Evolutionary conservation across 2,888 invertebrate genomes (phyloP).

Genomic region (Agrilus biguttatus): DNA sequence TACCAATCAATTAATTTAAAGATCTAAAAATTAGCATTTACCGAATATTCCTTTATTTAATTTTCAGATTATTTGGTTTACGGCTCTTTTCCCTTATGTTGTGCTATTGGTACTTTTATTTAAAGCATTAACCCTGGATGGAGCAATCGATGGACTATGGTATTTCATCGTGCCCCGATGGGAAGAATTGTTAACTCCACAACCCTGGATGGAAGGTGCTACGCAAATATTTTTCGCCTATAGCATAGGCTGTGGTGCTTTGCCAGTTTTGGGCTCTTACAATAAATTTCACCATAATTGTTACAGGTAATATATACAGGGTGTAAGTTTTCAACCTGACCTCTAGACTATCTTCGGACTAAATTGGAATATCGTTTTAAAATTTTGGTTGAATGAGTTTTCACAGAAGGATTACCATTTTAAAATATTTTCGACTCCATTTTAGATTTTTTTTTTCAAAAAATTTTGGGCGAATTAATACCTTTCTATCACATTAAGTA

Average conservation of each 20-base stretch:
- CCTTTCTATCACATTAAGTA: too few species aligned
- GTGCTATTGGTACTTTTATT: constrained; percentile 51
- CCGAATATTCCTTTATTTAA: background rate
- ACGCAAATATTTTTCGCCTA: constrained; percentile 68
- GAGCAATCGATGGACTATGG: constrained; percentile 46
- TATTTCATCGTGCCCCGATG: constrained; percentile 53
- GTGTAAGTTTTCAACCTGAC: too few species aligned
- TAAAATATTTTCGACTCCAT: too few species aligned
- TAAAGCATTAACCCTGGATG: constrained; percentile 51
- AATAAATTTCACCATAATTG: constrained; percentile 66
- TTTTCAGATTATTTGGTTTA: constrained; percentile 56
- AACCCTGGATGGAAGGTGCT: constrained; percentile 61
- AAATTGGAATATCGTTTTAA: too few species aligned
- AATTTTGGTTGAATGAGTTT: too few species aligned
- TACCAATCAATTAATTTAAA: background rate
- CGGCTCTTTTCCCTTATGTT: constrained; percentile 58
- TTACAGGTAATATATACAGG: constrained; percentile 46
- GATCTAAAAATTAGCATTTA: constrained; percentile 1
- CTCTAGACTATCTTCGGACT: too few species aligned
- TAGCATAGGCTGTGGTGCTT: constrained; percentile 61
- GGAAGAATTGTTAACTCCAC: constrained; percentile 36
- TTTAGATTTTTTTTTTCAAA: too few species aligned
- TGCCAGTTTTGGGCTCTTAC: constrained; percentile 60
- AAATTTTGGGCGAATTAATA: too few species aligned
- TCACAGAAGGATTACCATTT: too few species aligned